Conservation (phyloP, 2,797 vertebrate species). For the Hybognathus amarus region DNA sequence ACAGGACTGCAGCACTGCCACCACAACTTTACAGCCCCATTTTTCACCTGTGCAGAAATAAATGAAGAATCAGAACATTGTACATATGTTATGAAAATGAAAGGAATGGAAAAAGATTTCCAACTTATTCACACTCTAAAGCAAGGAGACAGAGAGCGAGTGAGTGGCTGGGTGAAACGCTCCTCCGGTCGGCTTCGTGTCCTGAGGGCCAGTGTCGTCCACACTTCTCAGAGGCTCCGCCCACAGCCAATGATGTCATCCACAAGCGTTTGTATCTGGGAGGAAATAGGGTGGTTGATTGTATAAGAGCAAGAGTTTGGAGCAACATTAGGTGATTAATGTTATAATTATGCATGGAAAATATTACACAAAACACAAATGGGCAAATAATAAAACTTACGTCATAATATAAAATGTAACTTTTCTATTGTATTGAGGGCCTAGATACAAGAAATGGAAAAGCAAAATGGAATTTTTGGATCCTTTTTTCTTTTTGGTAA, state of each 20-base stretch:
- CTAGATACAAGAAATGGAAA: too few relatives aligned
- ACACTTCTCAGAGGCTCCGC: background rate
- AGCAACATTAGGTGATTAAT: too few relatives aligned
- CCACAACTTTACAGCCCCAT: constrained; percentile 62
- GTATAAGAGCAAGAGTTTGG: too few relatives aligned
- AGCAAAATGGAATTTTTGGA: too few relatives aligned
- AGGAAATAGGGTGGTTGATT: background rate
- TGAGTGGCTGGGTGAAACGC: constrained; percentile 19
- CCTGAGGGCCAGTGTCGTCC: background rate
- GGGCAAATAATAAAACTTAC: too few relatives aligned
- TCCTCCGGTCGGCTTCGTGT: background rate
- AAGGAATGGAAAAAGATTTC: constrained; percentile 44
- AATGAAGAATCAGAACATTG: constrained; percentile 61
- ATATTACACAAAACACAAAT: too few relatives aligned
- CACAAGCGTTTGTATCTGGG: background rate
- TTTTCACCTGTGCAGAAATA: constrained; percentile 66
- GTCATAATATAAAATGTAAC: too few relatives aligned
- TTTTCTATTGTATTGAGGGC: too few relatives aligned
- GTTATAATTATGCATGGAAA: too few relatives aligned
- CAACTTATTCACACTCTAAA: constrained; percentile 42
- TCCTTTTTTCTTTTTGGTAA: too few relatives aligned
- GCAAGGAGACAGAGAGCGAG: constrained; percentile 35
- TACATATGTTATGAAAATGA: constrained; percentile 58
- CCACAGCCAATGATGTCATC: background rate
- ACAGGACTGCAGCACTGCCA: constrained; percentile 60